Evolutionary conservation across 2,888 invertebrate species (phyloP).

Genomic region (Willowsia nigromaculata): DNA sequence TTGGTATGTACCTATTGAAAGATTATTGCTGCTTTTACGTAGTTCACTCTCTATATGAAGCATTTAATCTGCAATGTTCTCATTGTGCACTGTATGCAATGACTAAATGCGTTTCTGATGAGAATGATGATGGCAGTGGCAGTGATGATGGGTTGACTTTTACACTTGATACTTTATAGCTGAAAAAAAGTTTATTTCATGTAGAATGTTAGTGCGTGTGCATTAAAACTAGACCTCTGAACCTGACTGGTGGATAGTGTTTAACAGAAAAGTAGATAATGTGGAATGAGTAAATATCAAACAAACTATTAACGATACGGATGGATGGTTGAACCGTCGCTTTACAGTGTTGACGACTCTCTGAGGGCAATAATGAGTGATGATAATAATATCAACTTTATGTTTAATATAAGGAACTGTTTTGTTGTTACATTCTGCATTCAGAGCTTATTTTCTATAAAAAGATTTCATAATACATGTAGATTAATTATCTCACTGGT

Average conservation of each 20-base stretch:
- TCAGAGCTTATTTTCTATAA: neutral
- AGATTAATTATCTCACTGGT: conserved; percentile 23
- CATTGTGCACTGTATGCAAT: conserved; percentile 30
- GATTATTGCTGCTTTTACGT: neutral
- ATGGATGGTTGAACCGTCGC: neutral
- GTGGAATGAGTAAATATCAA: neutral
- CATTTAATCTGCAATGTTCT: neutral
- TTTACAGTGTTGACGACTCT: neutral
- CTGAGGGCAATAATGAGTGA: no score
- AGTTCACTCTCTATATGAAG: neutral
- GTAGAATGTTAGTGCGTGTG: neutral
- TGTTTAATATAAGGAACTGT: conserved; percentile 17
- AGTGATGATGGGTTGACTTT: conserved; percentile 3
- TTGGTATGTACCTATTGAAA: neutral
- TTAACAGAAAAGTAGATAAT: conserved; percentile 1
- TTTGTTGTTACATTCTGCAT: neutral
- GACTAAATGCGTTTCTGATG: conserved; percentile 18
- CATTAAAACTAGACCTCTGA: neutral
- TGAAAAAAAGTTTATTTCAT: neutral
- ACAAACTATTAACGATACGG: neutral
- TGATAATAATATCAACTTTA: neutral
- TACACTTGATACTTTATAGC: neutral
- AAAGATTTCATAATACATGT: conserved; percentile 20
- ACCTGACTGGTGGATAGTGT: neutral
- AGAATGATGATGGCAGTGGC: neutral